Conservation (phyloP, 2,888 invertebrate species). For the Leptarthrus brevirostris region DNA sequence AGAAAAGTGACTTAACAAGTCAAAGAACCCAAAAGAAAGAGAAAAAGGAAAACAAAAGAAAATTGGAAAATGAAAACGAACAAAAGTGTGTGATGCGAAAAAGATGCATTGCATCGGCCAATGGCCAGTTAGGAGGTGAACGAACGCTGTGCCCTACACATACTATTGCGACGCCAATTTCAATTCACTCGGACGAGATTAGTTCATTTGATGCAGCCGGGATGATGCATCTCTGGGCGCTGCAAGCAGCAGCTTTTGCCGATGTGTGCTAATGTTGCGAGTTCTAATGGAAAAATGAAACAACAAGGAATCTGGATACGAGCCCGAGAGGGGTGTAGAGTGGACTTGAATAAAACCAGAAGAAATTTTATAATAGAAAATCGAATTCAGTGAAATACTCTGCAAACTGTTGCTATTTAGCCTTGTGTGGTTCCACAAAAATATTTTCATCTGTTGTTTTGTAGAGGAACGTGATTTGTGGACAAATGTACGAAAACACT, state of each 20-base stretch:
- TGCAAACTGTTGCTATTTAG: too few relatives aligned
- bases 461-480: not conserved
- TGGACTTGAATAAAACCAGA: not conserved
- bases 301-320: not conserved
- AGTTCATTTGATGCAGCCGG: constrained; percentile 36
- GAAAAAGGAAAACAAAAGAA: constrained; percentile 50
- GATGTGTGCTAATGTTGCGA: constrained; percentile 13
- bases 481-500: too few relatives aligned
- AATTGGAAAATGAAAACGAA: constrained; percentile 50
- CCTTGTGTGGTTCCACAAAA: too few relatives aligned
- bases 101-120: constrained; percentile 59
- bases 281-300: constrained; percentile 35
- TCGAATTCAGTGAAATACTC: not conserved
- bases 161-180: constrained; percentile 48
- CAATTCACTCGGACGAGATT: constrained; percentile 43
- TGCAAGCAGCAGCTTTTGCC: not conserved
- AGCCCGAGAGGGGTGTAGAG: not conserved
- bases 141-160: constrained; percentile 60
- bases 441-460: too few relatives aligned
- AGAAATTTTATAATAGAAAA: not conserved
- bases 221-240: not conserved
- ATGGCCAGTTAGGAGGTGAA: constrained; percentile 60
- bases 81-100: constrained; percentile 51
- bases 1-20: constrained; percentile 50
- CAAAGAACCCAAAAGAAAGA: constrained; percentile 49